Percentiles rank a stretch among this genome's conserved stretches.
phyloP scores from a whole-genome alignment of 2,888 invertebrate genomes.

The Sialis fuliginosa region DNA sequence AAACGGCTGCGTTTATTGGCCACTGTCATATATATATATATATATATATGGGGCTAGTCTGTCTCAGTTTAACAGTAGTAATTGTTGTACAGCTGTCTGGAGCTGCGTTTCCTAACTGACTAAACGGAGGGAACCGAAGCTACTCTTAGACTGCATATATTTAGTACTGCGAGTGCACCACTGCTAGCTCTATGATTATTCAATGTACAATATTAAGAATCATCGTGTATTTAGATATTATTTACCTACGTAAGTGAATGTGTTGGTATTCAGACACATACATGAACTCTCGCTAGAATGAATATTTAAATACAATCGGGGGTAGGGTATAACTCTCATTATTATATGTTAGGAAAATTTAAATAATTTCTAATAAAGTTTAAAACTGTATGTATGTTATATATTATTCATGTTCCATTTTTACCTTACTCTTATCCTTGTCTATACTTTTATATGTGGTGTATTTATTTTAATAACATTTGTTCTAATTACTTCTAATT shows the following conservation, averaged over 20 bases:
- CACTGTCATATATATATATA: conserved; percentile 1
- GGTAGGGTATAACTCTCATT: conserved; percentile 5
- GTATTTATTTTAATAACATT: no score
- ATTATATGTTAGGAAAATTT: conserved; percentile 6
- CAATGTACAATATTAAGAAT: conserved; percentile 1
- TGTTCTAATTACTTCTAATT: no score
- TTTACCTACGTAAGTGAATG: conserved; percentile 1
- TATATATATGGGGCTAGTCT: no score
- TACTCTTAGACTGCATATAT: neutral
- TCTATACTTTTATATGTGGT: no score
- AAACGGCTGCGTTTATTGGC: neutral
- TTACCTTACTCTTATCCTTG: no score
- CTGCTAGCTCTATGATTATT: conserved; percentile 1
- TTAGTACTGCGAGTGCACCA: conserved; percentile 1
- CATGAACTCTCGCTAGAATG: conserved; percentile 1
- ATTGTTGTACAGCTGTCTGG: neutral
- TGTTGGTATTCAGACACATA: neutral
- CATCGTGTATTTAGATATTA: conserved; percentile 4
- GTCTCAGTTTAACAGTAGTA: no score
- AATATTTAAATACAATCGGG: conserved; percentile 5
- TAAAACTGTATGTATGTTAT: neutral
- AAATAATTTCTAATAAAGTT: conserved; percentile 6
- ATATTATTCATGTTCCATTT: no score
- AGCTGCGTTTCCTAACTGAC: conserved; percentile 2
- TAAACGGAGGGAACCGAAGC: neutral